A percentile compares a stretch with the other conserved stretches of the same genome.
These are phyloP conservation scores for Saccostrea glomerata DNA, from an alignment of 1,140 invertebrate species.

Conservation along the genomic window DNA sequence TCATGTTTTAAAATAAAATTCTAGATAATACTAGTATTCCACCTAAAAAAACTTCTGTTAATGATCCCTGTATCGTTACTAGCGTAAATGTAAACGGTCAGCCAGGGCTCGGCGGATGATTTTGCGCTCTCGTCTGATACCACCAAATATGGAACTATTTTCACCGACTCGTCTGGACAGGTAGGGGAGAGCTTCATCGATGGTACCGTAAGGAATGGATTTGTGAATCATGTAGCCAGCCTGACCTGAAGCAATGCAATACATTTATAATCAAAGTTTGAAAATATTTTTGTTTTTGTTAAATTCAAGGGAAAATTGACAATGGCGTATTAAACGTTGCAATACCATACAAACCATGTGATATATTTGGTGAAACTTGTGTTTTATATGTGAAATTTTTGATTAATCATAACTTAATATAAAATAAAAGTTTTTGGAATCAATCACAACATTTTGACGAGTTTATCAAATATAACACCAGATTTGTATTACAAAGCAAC, in stretches of 20 bases:
- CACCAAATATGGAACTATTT: conserved; percentile 84
- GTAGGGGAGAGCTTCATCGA: conserved; percentile 97
- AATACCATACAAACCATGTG: too few species aligned
- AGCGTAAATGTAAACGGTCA: neutral
- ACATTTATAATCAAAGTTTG: neutral
- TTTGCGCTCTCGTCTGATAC: conserved; percentile 78
- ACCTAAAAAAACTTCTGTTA: too few species aligned
- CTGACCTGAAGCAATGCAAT: conserved; percentile 85
- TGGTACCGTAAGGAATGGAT: conserved; percentile 98
- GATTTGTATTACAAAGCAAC: too few species aligned
- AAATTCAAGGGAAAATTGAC: neutral
- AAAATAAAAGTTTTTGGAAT: too few species aligned
- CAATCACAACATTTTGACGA: too few species aligned
- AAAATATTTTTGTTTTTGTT: neutral
- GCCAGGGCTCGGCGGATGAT: conserved; percentile 74
- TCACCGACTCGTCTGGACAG: conserved; percentile 96
- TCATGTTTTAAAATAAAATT: too few species aligned
- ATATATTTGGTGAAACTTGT: too few species aligned
- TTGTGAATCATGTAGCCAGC: conserved; percentile 98
- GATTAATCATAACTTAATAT: too few species aligned
- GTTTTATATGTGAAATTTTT: too few species aligned
- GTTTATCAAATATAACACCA: too few species aligned
- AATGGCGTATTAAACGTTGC: too few species aligned
- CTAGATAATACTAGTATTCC: too few species aligned
- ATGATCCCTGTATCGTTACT: neutral